Conservation (phyloP, 2,888 invertebrate species). For the Nomada fucata region DNA sequence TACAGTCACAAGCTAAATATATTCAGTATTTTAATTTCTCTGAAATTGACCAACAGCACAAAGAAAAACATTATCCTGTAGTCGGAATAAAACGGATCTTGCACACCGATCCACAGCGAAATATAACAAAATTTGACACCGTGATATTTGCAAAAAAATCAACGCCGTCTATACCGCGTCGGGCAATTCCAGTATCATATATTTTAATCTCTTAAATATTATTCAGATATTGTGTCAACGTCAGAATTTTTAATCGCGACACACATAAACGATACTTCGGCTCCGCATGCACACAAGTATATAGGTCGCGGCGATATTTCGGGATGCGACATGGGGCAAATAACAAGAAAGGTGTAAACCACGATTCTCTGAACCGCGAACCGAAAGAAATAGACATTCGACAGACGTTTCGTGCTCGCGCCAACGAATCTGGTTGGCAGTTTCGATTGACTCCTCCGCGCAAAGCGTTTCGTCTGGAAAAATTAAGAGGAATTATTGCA, state of each 20-base stretch:
- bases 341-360: background rate
- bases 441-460: background rate
- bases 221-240: no score
- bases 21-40: no score
- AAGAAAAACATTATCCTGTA: no score
- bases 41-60: no score
- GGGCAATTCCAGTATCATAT: no score
- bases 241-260: background rate
- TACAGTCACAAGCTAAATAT: no score
- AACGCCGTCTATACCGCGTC: no score
- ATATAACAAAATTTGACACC: no score
- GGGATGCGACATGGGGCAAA: conserved; percentile 3
- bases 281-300: background rate
- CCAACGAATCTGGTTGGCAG: conserved; percentile 2
- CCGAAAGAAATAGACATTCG: background rate
- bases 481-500: conserved; percentile 28
- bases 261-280: background rate
- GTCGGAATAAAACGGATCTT: no score
- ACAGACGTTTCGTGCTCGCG: background rate
- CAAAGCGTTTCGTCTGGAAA: conserved; percentile 13
- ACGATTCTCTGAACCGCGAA: background rate
- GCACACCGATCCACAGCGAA: no score
- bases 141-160: no score
- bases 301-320: background rate
- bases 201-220: no score